These are phyloP conservation scores for Callopanchax toddi DNA, from an alignment of 2,113 vertebrate species.

Conservation along the genomic window DNA sequence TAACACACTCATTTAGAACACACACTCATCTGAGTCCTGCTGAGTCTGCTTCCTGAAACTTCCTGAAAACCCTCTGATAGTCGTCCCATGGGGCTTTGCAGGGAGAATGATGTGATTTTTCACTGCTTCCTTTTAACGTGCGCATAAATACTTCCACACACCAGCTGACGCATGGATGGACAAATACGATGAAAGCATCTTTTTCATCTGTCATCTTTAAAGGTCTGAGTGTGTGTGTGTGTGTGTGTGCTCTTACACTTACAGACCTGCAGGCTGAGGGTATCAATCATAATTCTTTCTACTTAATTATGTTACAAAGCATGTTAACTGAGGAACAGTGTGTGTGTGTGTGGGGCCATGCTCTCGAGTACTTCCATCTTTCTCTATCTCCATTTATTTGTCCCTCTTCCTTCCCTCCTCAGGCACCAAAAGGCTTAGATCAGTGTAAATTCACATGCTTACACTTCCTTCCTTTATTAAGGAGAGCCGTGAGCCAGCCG, in stretches of 20 bases:
- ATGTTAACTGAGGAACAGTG: conserved; percentile 17
- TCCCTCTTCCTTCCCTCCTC: neutral
- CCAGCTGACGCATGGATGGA: conserved; percentile 31
- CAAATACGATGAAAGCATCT: conserved; percentile 52
- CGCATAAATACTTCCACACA: conserved; percentile 13
- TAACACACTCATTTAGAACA: neutral
- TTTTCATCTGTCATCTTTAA: conserved; percentile 27
- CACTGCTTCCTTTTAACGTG: conserved; percentile 33
- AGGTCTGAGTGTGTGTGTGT: conserved; percentile 1
- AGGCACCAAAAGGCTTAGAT: conserved; percentile 3
- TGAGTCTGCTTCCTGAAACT: conserved; percentile 58
- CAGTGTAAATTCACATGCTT: conserved; percentile 13
- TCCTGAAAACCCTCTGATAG: conserved; percentile 54
- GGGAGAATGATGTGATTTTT: conserved; percentile 63
- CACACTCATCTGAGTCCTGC: conserved; percentile 38
- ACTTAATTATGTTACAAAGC: conserved; percentile 41
- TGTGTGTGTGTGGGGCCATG: neutral
- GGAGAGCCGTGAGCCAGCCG: neutral
- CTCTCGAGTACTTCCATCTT: neutral
- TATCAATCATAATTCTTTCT: conserved; percentile 40
- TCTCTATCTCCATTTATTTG: neutral
- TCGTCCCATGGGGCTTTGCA: conserved; percentile 57
- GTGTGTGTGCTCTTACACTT: conserved; percentile 2
- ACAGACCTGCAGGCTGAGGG: conserved; percentile 26
- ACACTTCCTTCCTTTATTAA: conserved; percentile 1